Base-by-base conservation (phyloP, 2,888 invertebrate species). In the Auanema sp. region DNA sequence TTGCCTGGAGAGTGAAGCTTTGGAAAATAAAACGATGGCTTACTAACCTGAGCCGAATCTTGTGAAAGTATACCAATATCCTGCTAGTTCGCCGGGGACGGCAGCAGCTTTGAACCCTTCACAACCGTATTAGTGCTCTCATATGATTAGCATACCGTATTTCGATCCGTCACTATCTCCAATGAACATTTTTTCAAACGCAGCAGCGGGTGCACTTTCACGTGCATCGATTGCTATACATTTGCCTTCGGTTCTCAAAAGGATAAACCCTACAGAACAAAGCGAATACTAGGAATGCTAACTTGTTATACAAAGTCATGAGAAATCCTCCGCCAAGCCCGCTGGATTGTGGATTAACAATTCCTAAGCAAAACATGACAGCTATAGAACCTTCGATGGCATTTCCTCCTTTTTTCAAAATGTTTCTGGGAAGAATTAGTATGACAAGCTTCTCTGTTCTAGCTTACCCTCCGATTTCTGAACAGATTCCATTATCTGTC, bases 321-420 rank as follows among this genome's bases (percentile, higher is more conserved):
- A 93, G 86, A 85, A 93, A 93, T 14, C 93, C 93, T 51, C 94
- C 93, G 4, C 93, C 93, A 5, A 93, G 85, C 0, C 93, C 93
- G 89, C 90, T 91, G 78, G 91, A 90, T 84, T 93, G 92, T 5
- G 91, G 89, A 83, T 91, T 90, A 2, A 90, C 88, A 5, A 92
- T 87, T 0, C 93, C 93, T 83, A 92, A 91, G 84, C 93, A 93
- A 77, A 94, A 89, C 52, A 92, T 84, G 0, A 91, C 89, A 0
- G 92, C 92, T 77, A 94, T 90, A 0, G 92, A 90, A 0, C 92
- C 91, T 84, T 94, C 94, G 2, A 91, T 90, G 0, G 91, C 92
- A 58, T 84, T 83, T n/a, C 85, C 85, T 11, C 83, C 89, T 79
- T 87, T 88, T 75, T 87, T 84, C 58, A 93, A 85, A 76, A 92